Conservation (phyloP, 2,888 invertebrate genomes). For the Napeogenes sylphis region DNA sequence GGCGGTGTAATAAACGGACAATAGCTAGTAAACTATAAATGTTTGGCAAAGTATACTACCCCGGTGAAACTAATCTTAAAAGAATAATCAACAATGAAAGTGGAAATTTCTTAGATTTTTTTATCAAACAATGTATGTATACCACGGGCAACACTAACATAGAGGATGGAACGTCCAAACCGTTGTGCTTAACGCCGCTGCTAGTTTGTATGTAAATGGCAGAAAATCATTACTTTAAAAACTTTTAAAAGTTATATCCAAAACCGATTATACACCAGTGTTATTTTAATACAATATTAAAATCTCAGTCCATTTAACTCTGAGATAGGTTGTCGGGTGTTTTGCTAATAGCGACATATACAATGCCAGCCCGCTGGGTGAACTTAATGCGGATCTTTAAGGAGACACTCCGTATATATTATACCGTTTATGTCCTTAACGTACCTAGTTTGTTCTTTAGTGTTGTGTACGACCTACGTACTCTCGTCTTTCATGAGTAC, state of each 20-base stretch:
- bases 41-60: not conserved
- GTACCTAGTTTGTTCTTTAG: constrained; percentile 20
- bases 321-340: constrained; percentile 25
- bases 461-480: constrained; percentile 14
- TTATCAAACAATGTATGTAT: not conserved
- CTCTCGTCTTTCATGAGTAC: constrained; percentile 12
- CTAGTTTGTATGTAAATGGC: not conserved
- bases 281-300: not conserved
- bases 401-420: constrained; percentile 27
- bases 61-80: not conserved
- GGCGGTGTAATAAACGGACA: not conserved
- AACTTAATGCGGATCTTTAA: constrained; percentile 27
- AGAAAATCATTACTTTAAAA: constrained; percentile 1
- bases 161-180: not conserved
- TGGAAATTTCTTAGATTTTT: not conserved
- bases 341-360: constrained; percentile 26
- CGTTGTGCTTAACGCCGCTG: not conserved
- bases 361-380: constrained; percentile 20
- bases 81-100: constrained; percentile 2
- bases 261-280: no score
- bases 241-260: not conserved
- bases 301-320: constrained; percentile 21
- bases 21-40: not conserved
- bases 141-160: not conserved
- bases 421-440: constrained; percentile 26